Percentiles rank a stretch among this genome's conserved stretches.
These are phyloP conservation scores for Acanthopagrus latus DNA, from an alignment of 2,797 vertebrate species.

Conservation along the genomic window DNA sequence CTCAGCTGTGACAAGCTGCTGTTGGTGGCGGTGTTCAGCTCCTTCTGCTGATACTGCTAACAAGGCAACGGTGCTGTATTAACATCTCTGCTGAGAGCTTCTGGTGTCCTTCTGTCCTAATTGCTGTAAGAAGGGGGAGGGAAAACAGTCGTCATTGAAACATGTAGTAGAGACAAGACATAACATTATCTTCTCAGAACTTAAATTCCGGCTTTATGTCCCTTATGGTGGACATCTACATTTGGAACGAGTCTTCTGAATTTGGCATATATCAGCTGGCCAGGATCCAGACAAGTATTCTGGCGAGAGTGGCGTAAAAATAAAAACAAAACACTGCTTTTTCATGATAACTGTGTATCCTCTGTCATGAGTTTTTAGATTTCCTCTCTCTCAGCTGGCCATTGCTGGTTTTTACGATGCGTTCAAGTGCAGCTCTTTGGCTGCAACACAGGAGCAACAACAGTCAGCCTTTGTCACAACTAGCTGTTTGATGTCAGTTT, in stretches of 20 bases:
- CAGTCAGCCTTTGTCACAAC: too few species aligned
- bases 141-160: neutral
- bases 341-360: too few species aligned
- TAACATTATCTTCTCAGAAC: neutral
- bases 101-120: conserved; percentile 25
- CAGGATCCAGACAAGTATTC: too few species aligned
- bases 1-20: conserved; percentile 75
- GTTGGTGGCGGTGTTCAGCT: conserved; percentile 47
- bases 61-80: conserved; percentile 23
- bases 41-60: conserved; percentile 46
- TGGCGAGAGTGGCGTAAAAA: too few species aligned
- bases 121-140: neutral
- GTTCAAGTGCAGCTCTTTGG: too few species aligned
- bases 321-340: too few species aligned
- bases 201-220: neutral
- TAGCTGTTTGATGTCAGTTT: too few species aligned
- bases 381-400: too few species aligned
- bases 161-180: neutral
- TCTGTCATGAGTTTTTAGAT: too few species aligned
- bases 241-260: neutral
- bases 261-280: too few species aligned
- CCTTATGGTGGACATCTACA: neutral
- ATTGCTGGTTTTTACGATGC: too few species aligned
- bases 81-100: conserved; percentile 49
- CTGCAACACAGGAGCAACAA: too few species aligned